phyloP scores from a whole-genome alignment of 2,113 vertebrate species.

The Zapus hudsonius region DNA sequence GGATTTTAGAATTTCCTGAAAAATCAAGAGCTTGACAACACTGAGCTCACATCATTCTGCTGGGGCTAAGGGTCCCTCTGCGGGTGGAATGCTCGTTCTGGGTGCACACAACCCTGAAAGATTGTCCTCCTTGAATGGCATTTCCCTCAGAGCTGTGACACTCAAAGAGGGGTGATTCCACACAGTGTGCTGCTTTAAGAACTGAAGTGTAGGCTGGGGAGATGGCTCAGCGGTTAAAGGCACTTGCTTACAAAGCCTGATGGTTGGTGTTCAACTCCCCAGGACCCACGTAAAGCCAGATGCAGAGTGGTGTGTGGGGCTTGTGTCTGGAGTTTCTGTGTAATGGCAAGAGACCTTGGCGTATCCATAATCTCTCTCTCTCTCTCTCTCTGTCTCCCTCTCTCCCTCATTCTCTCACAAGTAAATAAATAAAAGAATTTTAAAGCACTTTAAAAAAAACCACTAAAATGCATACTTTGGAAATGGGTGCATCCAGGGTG shows the following conservation, averaged over 20 bases:
- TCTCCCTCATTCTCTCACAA: no score
- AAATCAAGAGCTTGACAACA: background rate
- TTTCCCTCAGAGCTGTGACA: background rate
- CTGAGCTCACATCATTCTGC: background rate
- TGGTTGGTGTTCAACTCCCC: no score
- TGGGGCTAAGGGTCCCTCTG: background rate
- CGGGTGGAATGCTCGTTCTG: background rate
- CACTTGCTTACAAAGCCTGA: no score
- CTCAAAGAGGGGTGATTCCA: background rate
- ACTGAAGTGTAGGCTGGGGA: background rate
- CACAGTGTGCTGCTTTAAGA: background rate
- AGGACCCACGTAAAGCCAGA: no score
- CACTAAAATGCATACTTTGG: background rate
- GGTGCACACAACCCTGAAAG: no score
- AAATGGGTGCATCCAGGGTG: background rate
- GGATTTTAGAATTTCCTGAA: slow-evolving; percentile 20
- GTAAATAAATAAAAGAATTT: no score
- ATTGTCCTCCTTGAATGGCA: background rate
- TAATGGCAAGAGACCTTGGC: no score
- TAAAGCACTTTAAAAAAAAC: background rate
- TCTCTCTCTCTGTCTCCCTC: no score
- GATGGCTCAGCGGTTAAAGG: background rate
- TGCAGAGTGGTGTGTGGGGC: no score
- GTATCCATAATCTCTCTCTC: no score
- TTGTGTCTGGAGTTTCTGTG: no score